phyloP scores from a whole-genome alignment of 2,113 vertebrate species.

The Natator depressus region DNA sequence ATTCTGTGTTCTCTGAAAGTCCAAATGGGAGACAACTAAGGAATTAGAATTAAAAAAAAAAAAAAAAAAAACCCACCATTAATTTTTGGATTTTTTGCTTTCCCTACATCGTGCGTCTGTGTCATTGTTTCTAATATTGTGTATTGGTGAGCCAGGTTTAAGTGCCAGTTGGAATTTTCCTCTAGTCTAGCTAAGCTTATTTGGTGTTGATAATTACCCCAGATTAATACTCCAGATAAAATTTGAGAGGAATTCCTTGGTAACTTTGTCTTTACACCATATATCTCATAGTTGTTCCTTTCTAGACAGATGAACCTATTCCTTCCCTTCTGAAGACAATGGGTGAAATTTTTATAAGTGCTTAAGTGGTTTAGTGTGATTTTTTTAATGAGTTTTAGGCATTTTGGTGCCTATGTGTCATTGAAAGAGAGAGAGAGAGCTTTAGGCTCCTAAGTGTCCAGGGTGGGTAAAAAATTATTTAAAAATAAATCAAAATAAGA shows the following conservation, averaged over 20 bases:
- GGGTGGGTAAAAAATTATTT: not conserved
- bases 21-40: not conserved
- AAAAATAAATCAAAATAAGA: not conserved
- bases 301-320: not conserved
- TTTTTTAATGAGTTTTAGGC: not conserved
- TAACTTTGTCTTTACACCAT: not conserved
- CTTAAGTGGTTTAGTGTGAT: not conserved
- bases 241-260: not conserved
- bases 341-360: not conserved
- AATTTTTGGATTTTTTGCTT: rapidly evolving
- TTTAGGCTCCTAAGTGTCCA: not conserved
- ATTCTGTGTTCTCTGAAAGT: not conserved
- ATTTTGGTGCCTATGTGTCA: not conserved
- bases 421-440: not conserved
- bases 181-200: not conserved
- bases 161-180: not conserved
- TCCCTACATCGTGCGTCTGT: not conserved
- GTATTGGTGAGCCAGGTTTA: not conserved
- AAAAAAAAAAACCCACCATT: not conserved
- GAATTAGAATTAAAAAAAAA: not conserved
- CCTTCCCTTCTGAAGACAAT: not conserved
- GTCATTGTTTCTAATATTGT: not conserved
- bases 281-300: not conserved
- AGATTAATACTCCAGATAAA: not conserved
- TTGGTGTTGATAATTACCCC: not conserved